Evolutionary conservation across 1,140 invertebrate species (phyloP), one percentile per base, ranked within the genome.

Genomic region (Leptopilina boulardi): DNA sequence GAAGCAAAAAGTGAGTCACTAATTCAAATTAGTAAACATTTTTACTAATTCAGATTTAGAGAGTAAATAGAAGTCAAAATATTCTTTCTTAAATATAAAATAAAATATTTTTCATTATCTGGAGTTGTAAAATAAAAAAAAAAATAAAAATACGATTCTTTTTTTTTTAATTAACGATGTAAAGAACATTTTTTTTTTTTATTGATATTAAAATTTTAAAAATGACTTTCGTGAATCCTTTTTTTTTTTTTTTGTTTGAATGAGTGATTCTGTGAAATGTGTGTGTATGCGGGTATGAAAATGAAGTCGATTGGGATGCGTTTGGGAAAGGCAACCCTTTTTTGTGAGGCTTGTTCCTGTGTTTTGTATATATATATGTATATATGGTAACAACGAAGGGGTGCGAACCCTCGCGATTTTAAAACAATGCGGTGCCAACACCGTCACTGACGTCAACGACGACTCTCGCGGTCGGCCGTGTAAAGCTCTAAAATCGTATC

Each of bases 401-500:
- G 44, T 47, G 44, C 44, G 44, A 47, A 47, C 44, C 44, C 44
- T 47, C n/a, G 15, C 44, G 44, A 47, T 47, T 47, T 34, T 47
- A 47, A 47, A 47, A 47, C 44, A 47, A 47, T 47, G 44, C 44
- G 44, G 44, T 47, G 44, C 44, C 44, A 47, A 47, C 44, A 4
- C 44, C 44, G 44, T 47, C 44, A 47, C 44, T 47, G 44, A 15
- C 44, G 44, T 47, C 44, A 47, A 47, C 44, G 44, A 47, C 44
- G 44, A 47, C 44, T 47, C 44, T 47, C 44, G 44, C 44, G 44
- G 44, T 47, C 44, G 44, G 0, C 44, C 44, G 44, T 47, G 44
- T 47, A 47, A 47, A 47, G 44, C 44, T 47, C 15, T 47, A 47
- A 47, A 47, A 47, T 47, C 44, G 44, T 47, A 47, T 47, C 44